Evolutionary conservation across 2,113 vertebrate species (phyloP).

Genomic region (Onychorhynchus coronatus): DNA sequence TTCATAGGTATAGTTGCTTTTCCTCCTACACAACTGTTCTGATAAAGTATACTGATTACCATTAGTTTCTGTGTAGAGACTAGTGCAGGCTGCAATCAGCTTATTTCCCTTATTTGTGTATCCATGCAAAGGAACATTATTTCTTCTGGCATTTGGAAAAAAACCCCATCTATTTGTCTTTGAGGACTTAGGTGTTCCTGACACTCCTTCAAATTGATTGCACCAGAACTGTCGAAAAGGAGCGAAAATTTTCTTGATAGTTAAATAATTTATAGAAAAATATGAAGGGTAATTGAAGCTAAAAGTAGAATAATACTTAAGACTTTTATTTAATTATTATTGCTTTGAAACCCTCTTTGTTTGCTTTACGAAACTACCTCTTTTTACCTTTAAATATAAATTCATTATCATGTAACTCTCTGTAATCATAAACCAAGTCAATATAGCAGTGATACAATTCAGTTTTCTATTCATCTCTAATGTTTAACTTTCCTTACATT

Average conservation of each 20-base stretch:
- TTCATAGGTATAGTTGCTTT: background rate
- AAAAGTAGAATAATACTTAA: background rate
- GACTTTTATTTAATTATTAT: background rate
- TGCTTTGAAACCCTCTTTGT: background rate
- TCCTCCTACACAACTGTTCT: background rate
- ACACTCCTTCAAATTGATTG: background rate
- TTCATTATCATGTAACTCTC: background rate
- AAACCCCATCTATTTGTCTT: background rate
- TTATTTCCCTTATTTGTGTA: background rate
- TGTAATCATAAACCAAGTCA: background rate
- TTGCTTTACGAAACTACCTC: background rate
- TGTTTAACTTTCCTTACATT: background rate
- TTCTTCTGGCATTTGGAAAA: background rate
- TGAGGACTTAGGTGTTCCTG: background rate
- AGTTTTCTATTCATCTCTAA: background rate
- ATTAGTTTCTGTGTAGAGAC: background rate
- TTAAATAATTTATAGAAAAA: background rate
- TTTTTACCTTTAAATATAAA: slow-evolving; percentile 26
- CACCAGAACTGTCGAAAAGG: background rate
- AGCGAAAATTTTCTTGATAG: background rate
- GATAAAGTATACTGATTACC: background rate
- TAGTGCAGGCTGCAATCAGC: background rate
- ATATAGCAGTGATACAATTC: background rate
- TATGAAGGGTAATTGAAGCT: background rate
- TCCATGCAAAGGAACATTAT: background rate